Conservation (phyloP, 2,797 vertebrate species). For the Poeciliopsis presidionis region DNA sequence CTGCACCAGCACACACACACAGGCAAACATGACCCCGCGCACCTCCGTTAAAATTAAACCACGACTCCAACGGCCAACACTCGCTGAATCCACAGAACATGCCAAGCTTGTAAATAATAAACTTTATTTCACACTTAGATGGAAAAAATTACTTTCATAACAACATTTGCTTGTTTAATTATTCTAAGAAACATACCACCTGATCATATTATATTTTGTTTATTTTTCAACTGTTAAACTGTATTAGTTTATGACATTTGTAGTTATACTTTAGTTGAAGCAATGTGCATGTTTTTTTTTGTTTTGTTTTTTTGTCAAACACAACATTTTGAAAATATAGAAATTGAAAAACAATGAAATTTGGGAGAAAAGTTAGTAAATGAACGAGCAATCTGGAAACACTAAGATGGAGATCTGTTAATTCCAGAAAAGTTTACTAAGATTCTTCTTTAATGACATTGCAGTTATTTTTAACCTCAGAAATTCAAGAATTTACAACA, state of each 20-base stretch:
- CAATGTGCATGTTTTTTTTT: not conserved
- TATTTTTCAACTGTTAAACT: not conserved
- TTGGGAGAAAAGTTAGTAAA: not conserved
- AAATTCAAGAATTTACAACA: not conserved
- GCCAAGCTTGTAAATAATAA: conserved; percentile 35
- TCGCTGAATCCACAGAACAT: conserved; percentile 28
- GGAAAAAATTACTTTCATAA: conserved; percentile 2
- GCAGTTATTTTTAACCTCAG: not conserved
- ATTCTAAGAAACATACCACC: not conserved
- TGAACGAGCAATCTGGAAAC: not conserved
- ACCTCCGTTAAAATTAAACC: conserved; percentile 24
- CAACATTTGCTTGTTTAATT: not conserved
- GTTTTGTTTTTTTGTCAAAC: not conserved
- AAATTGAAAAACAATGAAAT: not conserved
- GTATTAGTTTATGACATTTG: not conserved
- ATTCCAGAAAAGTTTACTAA: not conserved
- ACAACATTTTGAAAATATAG: not conserved
- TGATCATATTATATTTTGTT: not conserved
- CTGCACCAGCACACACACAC: conserved; percentile 7
- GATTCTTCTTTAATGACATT: not conserved
- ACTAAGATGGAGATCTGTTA: not conserved
- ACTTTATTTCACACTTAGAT: conserved; percentile 24
- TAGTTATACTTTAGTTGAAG: not conserved
- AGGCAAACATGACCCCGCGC: conserved; percentile 25
- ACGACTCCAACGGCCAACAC: not conserved